A percentile compares a stretch with the other conserved stretches of the same genome.
These are phyloP conservation scores for Steinernema khuongi DNA, from an alignment of 1,140 invertebrate genomes.

Conservation along the genomic window DNA sequence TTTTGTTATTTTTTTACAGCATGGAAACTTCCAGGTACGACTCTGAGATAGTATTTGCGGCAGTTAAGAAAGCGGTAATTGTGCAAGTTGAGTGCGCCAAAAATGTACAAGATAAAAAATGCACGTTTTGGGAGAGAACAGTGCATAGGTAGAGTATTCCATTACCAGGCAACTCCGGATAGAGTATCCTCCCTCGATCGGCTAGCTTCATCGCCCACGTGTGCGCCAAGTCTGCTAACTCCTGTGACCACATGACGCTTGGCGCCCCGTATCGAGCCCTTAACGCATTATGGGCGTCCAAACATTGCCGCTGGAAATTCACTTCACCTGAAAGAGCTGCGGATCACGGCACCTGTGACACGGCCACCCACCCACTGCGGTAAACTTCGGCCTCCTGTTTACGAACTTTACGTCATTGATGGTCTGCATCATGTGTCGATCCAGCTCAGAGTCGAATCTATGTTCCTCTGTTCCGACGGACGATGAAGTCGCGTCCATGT, in stretches of 20 bases:
- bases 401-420: constrained; percentile 59
- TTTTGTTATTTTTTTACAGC: no score
- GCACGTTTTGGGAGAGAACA: no score
- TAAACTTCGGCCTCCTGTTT: constrained; percentile 56
- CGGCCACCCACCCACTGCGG: constrained; percentile 49
- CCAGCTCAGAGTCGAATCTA: constrained; percentile 48
- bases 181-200: constrained; percentile 53
- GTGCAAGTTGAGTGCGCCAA: no score
- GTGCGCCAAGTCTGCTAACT: constrained; percentile 56
- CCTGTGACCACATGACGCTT: constrained; percentile 44
- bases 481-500: constrained; percentile 3
- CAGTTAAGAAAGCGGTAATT: no score
- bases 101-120: no score
- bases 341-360: constrained; percentile 15
- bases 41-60: no score
- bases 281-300: constrained; percentile 57
- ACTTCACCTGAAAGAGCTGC: constrained; percentile 42
- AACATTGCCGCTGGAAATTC: constrained; percentile 55
- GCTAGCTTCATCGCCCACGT: constrained; percentile 57
- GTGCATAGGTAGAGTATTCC: no score
- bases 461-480: constrained; percentile 21
- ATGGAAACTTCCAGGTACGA: no score
- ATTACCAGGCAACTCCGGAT: constrained; percentile 55
- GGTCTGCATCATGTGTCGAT: constrained; percentile 56
- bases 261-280: constrained; percentile 41